Evolutionary conservation across 2,888 invertebrate species (phyloP), one percentile per base, ranked within the genome.

Genomic region (Bugulina stolonifera): DNA sequence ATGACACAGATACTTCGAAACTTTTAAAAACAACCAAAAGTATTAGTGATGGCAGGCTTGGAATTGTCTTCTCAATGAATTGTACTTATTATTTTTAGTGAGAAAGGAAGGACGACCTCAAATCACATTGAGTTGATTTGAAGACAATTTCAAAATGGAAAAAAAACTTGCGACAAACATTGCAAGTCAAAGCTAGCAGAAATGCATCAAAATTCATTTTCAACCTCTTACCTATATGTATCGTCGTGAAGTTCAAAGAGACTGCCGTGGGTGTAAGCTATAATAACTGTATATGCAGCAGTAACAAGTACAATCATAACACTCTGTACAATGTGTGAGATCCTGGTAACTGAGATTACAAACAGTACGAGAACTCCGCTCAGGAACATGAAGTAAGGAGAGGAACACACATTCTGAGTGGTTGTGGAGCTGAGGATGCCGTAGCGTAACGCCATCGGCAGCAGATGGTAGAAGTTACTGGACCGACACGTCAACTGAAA

Each of bases 331-430:
- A 93, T 85, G 76, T 94, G 91, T 10, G 93, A 93, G 71, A 94
- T 87, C 75, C 90, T 87, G 71, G 94, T 87, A 73, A 93, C 89
- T 0, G 93, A 91, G 35, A 93, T 91, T 0, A 92, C 90, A 73
- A 94, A 87, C 85, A 91, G 92, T 72, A 92, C 91, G 76, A 94
- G 87, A 72, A 93, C 89, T 78, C 93, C 93, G 18, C 92, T 92
- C 22, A 94, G 85, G 2, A 92, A 90, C 57, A 94, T 91, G 84
- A 94, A 95, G 73, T 93, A 90, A 0, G 94, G 94, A 72, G 93
- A 75, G 69, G 75, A 74, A 74, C 84, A 84, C 25, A 90, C 90
- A 71, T 92, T 87, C 81, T 93, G 93, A 32, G n/a, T 55, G 34
- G 74, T 73, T 29, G 79, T 79, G 1, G 74, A 54, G 25, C 74